These are phyloP conservation scores for Odobenus rosmarus DNA, from an alignment of 2,113 vertebrate species.

Conservation along the genomic window DNA sequence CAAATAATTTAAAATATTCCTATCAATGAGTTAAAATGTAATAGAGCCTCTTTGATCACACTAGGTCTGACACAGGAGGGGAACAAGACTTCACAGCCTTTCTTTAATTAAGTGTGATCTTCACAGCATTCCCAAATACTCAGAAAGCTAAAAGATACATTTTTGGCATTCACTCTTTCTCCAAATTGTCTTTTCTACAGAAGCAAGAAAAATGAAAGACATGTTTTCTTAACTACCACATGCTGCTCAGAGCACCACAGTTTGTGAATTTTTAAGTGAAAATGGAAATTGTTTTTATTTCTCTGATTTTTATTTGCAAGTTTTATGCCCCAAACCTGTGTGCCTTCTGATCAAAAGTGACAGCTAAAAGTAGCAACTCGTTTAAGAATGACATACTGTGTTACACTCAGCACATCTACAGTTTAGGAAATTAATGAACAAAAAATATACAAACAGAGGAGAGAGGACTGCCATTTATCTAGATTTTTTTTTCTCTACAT, in stretches of 20 bases:
- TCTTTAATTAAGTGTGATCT: constrained; percentile 36
- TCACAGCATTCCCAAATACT: neutral
- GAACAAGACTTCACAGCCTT: neutral
- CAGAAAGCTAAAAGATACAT: neutral
- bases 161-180: constrained; percentile 14
- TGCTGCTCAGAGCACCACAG: constrained; percentile 58
- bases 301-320: constrained; percentile 66
- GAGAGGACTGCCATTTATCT: neutral
- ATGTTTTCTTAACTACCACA: constrained; percentile 55
- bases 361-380: constrained; percentile 57
- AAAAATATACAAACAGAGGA: constrained; percentile 47
- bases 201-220: constrained; percentile 61
- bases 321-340: constrained; percentile 46
- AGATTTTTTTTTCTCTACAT: neutral
- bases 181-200: neutral
- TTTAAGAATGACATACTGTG: constrained; percentile 68
- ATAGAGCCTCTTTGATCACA: neutral
- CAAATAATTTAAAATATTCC: fast-evolving
- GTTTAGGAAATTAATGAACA: constrained; percentile 55
- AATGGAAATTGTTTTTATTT: constrained; percentile 80
- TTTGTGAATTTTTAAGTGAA: constrained; percentile 58
- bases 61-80: neutral
- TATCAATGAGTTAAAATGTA: constrained; percentile 13
- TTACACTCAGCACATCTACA: constrained; percentile 51
- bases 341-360: constrained; percentile 77